Base-by-base conservation (phyloP, 2,888 invertebrate species). In the Drosophila sordidapex region DNA sequence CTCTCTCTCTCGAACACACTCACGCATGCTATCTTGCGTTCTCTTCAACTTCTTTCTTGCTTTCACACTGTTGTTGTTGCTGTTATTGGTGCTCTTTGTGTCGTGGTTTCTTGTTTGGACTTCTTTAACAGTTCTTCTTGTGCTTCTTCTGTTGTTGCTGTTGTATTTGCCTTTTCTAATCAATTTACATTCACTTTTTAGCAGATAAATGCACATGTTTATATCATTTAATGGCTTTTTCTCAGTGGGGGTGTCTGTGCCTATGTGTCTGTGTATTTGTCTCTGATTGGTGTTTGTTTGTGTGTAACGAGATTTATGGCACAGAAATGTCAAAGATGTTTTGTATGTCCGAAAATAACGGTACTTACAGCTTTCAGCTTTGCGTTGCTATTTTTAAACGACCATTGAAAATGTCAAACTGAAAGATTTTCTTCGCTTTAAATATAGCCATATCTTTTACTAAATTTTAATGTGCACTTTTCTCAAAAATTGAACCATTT, bases 261-360 rank as follows among this genome's bases (percentile, higher is more conserved):
- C 10, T 48, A 18, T 60, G 48, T 73, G 62, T 57, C 38, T 56
- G 5, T 46, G 15, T 8, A 5, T 43, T 11, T 21, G 68, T 51
- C 11, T n/a, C 15, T 53, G 21, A 25, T 31, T 46, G 66, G 38
- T 51, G 29, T 53, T 29, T 29, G 48, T 46, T 43, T 63, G 25
- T 43, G 64, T 66, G 59, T 51, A 40, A 40, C 15, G 21, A 73
- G 76, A 86, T 86, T 88, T 81, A 88, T 85, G 89, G 73, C 87
- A 85, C 65, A 76, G 70, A 85, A 88, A 87, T 86, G 87, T 86
- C 87, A 86, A 79, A 79, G 64, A 36, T 57, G 46, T 54, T 49
- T 56, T 74, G 63, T 53, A 74, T 43, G 53, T 25, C 43, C 27
- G 52, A 76, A 76, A 52, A 38, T 52, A 77, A 68, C 53, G 65